Evolutionary conservation across 2,888 invertebrate genomes (phyloP).

Genomic region (Drosophila monieri): DNA sequence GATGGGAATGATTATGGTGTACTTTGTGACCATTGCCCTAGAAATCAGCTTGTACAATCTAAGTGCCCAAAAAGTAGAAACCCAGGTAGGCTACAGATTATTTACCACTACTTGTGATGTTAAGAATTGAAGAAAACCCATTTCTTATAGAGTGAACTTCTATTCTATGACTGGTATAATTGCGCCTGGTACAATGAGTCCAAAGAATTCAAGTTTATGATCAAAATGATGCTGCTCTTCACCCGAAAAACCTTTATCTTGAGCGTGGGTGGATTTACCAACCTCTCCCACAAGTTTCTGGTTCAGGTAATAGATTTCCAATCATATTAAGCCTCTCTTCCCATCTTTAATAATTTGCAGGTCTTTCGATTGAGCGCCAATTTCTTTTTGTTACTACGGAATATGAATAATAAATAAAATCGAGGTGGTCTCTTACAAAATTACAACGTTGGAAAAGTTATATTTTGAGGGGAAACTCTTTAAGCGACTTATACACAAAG

Average conservation of each 20-base stretch:
- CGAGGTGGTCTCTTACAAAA: slow-evolving; percentile 53
- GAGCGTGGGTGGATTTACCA: slow-evolving; percentile 75
- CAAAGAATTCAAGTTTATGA: slow-evolving; percentile 65
- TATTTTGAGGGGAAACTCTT: slow-evolving; percentile 67
- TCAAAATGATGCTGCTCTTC: slow-evolving; percentile 76
- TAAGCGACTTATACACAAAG: slow-evolving; percentile 66
- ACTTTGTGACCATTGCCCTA: slow-evolving; percentile 58
- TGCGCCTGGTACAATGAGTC: slow-evolving; percentile 78
- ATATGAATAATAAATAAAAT: slow-evolving; percentile 63
- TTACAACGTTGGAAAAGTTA: slow-evolving; percentile 76
- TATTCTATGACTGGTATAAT: slow-evolving; percentile 71
- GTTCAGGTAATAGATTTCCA: slow-evolving; percentile 54
- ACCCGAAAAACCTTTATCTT: slow-evolving; percentile 58
- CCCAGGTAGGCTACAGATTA: slow-evolving; percentile 43
- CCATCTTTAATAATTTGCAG: slow-evolving; percentile 35
- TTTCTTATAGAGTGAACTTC: slow-evolving; percentile 64
- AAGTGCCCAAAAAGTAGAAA: slow-evolving; percentile 62
- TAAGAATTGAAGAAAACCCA: neutral
- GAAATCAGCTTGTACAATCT: slow-evolving; percentile 68
- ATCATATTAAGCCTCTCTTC: neutral
- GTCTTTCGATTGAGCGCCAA: slow-evolving; percentile 76
- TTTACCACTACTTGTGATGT: neutral
- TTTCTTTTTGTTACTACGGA: slow-evolving; percentile 72
- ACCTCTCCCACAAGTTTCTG: slow-evolving; percentile 73
- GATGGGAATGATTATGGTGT: slow-evolving; percentile 67